Evolutionary conservation across 2,797 vertebrate species (phyloP).

Genomic region (Remorina albescens): DNA sequence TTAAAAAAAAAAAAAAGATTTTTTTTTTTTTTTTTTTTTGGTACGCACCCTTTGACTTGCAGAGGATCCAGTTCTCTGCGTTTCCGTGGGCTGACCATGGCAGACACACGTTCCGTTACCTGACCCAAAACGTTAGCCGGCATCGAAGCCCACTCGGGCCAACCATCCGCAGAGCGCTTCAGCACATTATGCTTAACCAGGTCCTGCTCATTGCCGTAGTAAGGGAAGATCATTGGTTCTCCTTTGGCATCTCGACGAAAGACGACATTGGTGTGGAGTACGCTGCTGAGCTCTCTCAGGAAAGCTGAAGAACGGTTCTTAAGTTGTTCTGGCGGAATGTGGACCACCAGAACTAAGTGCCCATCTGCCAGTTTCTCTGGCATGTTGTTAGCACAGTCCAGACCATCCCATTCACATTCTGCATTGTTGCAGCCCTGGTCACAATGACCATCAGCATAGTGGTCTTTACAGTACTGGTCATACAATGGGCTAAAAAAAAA

Average conservation of each 20-base stretch:
- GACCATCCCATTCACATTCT: slow-evolving; percentile 97
- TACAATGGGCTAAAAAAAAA: slow-evolving; percentile 90
- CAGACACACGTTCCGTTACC: slow-evolving; percentile 83
- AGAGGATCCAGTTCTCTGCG: slow-evolving; percentile 91
- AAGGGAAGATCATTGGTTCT: slow-evolving; percentile 95
- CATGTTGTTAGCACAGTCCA: slow-evolving; percentile 95
- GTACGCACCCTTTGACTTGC: slow-evolving; percentile 87
- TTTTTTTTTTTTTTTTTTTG: neutral
- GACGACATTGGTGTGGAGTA: slow-evolving; percentile 98
- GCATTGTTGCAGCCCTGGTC: slow-evolving; percentile 99
- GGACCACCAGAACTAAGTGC: slow-evolving; percentile 94
- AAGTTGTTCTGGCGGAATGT: slow-evolving; percentile 91
- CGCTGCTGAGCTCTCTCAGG: slow-evolving; percentile 94
- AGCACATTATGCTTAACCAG: slow-evolving; percentile 92
- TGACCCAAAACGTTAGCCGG: slow-evolving; percentile 83
- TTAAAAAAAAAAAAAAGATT: too few relatives aligned
- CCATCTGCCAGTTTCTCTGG: slow-evolving; percentile 94
- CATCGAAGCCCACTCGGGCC: slow-evolving; percentile 86
- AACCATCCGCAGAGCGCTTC: slow-evolving; percentile 88
- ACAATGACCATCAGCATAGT: slow-evolving; percentile 96
- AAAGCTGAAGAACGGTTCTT: slow-evolving; percentile 93
- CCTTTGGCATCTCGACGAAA: slow-evolving; percentile 91
- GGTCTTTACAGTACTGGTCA: slow-evolving; percentile 98
- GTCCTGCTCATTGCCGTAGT: slow-evolving; percentile 94
- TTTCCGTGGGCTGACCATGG: slow-evolving; percentile 80